Evolutionary conservation across 2,113 vertebrate species (phyloP).

Genomic region (Lates calcarifer): DNA sequence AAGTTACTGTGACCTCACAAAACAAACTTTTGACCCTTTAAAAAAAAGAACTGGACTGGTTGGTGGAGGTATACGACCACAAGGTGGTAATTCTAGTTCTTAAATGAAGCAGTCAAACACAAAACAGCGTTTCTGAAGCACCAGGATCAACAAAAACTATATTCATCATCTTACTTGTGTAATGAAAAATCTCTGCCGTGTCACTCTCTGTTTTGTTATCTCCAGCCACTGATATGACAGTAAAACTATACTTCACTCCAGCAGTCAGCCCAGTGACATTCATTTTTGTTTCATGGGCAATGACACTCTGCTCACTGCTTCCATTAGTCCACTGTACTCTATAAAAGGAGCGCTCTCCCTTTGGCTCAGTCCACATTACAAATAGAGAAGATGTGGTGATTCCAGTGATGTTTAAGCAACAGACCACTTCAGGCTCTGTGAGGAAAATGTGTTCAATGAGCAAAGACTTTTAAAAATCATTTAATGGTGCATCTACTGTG

Average conservation of each 20-base stretch:
- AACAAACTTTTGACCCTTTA: too few species aligned
- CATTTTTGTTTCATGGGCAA: not conserved
- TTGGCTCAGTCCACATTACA: slow-evolving; percentile 44
- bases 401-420: not conserved
- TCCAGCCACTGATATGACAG: slow-evolving; percentile 33
- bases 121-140: not conserved
- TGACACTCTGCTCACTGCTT: accelerated
- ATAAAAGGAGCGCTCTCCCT: slow-evolving; percentile 32
- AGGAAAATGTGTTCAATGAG: not conserved
- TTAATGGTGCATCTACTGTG: not conserved
- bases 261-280: slow-evolving; percentile 50
- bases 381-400: slow-evolving; percentile 49
- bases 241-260: slow-evolving; percentile 32
- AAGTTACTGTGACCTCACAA: too few species aligned
- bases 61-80: too few species aligned
- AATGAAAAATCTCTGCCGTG: not conserved
- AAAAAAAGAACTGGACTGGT: too few species aligned
- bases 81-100: too few species aligned
- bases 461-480: not conserved
- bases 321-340: slow-evolving; percentile 25
- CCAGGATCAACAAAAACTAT: not conserved
- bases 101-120: not conserved
- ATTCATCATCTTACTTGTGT: slow-evolving; percentile 29
- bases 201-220: slow-evolving; percentile 4
- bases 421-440: slow-evolving; percentile 31